A percentile compares a stretch with the other conserved stretches of the same genome.
These are phyloP conservation scores for Hirtodrosophila duncani DNA, from an alignment of 2,888 invertebrate species.

Conservation along the genomic window DNA sequence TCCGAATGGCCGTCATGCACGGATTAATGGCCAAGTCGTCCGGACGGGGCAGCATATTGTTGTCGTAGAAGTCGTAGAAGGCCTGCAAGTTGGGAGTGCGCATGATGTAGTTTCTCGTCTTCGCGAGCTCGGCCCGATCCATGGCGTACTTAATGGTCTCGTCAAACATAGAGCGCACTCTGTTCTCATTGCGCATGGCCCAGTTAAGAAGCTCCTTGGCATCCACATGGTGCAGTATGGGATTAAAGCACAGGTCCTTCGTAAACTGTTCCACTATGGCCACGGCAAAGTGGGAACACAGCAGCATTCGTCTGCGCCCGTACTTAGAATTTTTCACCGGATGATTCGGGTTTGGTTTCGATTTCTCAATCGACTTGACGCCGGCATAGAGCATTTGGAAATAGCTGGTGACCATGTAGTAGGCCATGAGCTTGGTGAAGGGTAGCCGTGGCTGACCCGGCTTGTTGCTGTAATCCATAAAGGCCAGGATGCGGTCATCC, in stretches of 20 bases:
- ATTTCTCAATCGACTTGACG: no score
- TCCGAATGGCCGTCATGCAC: neutral
- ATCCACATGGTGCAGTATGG: neutral
- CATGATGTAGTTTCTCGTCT: neutral
- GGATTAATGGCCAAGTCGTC: conserved; percentile 6
- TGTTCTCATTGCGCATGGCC: neutral
- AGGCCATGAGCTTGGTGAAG: neutral
- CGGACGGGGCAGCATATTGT: neutral
- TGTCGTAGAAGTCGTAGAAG: conserved; percentile 1
- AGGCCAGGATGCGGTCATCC: neutral
- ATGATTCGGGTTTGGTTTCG: no score
- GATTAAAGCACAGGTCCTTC: neutral
- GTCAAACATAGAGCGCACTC: neutral
- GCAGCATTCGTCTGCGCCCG: rapidly evolving
- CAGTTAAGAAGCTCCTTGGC: neutral
- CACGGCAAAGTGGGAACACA: conserved; percentile 10
- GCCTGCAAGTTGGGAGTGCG: conserved; percentile 7
- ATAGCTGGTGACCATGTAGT: conserved; percentile 18
- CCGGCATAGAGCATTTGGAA: neutral
- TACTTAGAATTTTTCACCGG: no score
- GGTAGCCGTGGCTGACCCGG: neutral
- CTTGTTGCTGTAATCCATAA: neutral
- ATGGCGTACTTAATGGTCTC: neutral
- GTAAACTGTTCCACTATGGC: conserved; percentile 2
- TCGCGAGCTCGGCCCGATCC: neutral